These are phyloP conservation scores for Nasonovia ribisnigri DNA, from an alignment of 2,888 invertebrate species.

Conservation along the genomic window DNA sequence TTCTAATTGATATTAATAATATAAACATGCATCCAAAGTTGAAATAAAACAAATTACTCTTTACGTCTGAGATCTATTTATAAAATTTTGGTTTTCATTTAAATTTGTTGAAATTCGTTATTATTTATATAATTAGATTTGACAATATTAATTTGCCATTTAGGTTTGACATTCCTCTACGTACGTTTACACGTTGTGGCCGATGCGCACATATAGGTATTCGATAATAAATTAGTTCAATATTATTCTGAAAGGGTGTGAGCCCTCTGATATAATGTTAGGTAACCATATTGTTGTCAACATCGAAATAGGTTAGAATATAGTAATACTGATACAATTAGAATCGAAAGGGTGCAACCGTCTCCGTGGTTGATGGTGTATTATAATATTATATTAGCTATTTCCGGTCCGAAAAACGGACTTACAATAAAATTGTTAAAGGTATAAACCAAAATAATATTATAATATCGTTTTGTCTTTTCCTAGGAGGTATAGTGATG, in stretches of 20 bases:
- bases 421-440: slow-evolving; percentile 26
- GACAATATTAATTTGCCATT: neutral
- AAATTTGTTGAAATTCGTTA: neutral
- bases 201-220: neutral
- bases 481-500: neutral
- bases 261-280: neutral
- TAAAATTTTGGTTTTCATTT: neutral
- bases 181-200: neutral
- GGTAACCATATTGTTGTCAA: neutral
- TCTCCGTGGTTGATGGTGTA: slow-evolving; percentile 1
- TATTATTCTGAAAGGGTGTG: neutral
- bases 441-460: slow-evolving; percentile 1
- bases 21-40: neutral
- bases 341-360: neutral
- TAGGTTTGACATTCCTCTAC: neutral
- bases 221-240: neutral
- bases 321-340: neutral
- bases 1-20: neutral
- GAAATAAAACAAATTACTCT: neutral
- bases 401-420: neutral
- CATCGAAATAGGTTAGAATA: neutral
- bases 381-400: neutral
- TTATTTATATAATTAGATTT: neutral
- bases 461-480: neutral
- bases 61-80: neutral